phyloP scores from a whole-genome alignment of 1,140 invertebrate genomes.

The Platyscapa corneri region DNA sequence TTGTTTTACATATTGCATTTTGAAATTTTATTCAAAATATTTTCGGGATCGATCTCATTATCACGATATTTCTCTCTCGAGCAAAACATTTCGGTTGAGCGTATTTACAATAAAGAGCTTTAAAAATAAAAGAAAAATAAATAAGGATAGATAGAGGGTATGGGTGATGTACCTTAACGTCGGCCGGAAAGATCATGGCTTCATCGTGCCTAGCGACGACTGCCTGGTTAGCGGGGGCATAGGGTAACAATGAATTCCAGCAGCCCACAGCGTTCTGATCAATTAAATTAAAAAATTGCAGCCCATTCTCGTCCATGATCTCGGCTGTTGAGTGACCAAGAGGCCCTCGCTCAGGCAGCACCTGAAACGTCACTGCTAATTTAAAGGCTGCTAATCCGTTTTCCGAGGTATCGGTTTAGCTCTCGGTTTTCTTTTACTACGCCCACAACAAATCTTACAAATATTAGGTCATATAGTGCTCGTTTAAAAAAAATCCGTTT shows the following conservation, averaged over 20 bases:
- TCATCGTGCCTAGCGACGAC: conserved; percentile 84
- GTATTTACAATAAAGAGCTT: not conserved
- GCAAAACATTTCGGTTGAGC: not conserved
- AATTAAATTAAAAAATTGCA: conserved; percentile 85
- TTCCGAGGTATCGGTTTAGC: not conserved
- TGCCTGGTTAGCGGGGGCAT: conserved; percentile 80
- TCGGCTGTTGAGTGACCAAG: conserved; percentile 82
- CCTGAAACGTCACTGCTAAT: conserved; percentile 53
- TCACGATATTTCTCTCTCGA: not conserved
- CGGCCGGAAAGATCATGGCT: conserved; percentile 84
- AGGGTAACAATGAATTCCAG: conserved; percentile 82
- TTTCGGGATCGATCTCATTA: too few relatives aligned
- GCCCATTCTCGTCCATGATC: conserved; percentile 81
- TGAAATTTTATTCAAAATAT: not conserved
- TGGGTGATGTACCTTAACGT: conserved; percentile 79
- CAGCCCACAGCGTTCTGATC: conserved; percentile 88
- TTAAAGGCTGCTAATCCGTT: not conserved
- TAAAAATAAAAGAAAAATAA: not conserved
- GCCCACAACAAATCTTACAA: too few relatives aligned
- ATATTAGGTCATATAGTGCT: too few relatives aligned
- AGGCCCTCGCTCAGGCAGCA: conserved; percentile 78
- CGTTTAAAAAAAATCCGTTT: too few relatives aligned
- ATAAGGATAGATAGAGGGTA: too few relatives aligned
- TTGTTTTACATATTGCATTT: not conserved
- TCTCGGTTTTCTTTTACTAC: not conserved